phyloP scores from a whole-genome alignment of 2,113 vertebrate genomes.

The rabbit (Oryctolagus cuniculus) region mOryCun1.1 NC_091447.1:50992001-50992500 shows the following conservation, averaged over 20 bases:
- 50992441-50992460: too few species aligned
- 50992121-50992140: neutral
- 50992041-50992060: neutral
- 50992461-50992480: too few species aligned
- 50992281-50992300: neutral
- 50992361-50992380: neutral
- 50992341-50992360: neutral
- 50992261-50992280: neutral
- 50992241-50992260: neutral
- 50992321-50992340: neutral
- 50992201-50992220: neutral
- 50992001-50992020: neutral
- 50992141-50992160: neutral
- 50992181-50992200: neutral
- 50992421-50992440: neutral
- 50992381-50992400: neutral
- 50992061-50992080: neutral
- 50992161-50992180: neutral
- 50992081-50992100: neutral
- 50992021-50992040: neutral
- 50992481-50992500: too few species aligned
- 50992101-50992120: neutral
- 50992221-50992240: neutral
- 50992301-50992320: constrained; percentile 5
- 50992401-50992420: neutral